A percentile compares a stretch with the other conserved stretches of the same genome.
Conservation (phyloP, 2,113 vertebrate species). For the Dunckerocampus dactyliophorus region DNA sequence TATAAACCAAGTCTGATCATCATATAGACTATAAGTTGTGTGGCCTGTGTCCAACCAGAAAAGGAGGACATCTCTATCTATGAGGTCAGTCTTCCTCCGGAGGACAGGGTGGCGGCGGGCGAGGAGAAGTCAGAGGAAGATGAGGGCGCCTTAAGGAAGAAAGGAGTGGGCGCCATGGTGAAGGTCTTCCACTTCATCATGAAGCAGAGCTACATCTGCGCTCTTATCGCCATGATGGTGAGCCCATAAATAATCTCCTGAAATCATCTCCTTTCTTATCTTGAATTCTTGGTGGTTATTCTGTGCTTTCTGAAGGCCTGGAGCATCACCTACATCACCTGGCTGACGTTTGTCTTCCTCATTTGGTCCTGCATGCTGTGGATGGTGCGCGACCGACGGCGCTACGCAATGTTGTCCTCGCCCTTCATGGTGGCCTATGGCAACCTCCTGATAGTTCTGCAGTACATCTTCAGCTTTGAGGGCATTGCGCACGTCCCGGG, state of each 20-base stretch:
- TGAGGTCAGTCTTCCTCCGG: constrained; percentile 73
- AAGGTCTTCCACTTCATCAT: constrained; percentile 92
- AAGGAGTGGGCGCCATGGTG: constrained; percentile 78
- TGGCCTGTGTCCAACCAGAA: constrained; percentile 48
- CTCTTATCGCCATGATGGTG: constrained; percentile 99
- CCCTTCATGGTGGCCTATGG: constrained; percentile 97
- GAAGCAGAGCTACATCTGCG: constrained; percentile 98
- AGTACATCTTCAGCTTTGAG: constrained; percentile 94
- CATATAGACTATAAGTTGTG: constrained; percentile 3
- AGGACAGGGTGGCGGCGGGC: constrained; percentile 65
- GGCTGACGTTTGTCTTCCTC: constrained; percentile 92
- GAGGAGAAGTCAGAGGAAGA: constrained; percentile 70
- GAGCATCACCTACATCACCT: constrained; percentile 98
- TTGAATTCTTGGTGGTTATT: not conserved
- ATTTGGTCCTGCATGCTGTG: constrained; percentile 95
- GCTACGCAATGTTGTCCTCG: constrained; percentile 93
- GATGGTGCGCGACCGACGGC: constrained; percentile 93
- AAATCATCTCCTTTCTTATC: not conserved
- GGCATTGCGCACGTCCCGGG: constrained; percentile 69
- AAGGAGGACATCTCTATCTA: constrained; percentile 61
- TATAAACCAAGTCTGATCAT: not conserved
- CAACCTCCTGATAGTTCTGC: constrained; percentile 84
- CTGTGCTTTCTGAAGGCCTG: constrained; percentile 74
- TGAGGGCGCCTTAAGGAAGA: constrained; percentile 72
- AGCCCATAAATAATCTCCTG: constrained; percentile 38